These are phyloP conservation scores for Micronycteris hirsuta DNA, from an alignment of 2,113 vertebrate species.

Conservation along the genomic window DNA sequence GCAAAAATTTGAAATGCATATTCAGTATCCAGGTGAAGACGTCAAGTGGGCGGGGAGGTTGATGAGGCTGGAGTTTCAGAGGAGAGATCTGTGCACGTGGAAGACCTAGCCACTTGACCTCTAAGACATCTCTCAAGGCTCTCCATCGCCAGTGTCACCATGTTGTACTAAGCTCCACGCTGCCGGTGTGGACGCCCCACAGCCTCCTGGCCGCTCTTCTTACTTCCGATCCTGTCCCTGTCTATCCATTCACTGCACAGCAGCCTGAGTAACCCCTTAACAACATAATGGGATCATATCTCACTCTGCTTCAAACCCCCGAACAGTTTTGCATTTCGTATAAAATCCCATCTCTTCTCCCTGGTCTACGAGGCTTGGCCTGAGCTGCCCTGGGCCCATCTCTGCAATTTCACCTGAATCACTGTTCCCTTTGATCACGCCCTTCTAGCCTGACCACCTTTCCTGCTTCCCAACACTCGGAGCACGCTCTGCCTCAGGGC, in stretches of 20 bases:
- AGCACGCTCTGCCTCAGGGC: not conserved
- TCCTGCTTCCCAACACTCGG: not conserved
- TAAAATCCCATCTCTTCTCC: not conserved
- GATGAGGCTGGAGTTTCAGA: not conserved
- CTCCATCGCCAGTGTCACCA: not conserved
- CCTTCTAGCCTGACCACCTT: not conserved
- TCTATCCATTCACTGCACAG: not conserved
- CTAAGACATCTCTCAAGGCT: not conserved
- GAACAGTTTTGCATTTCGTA: not conserved
- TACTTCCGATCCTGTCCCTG: not conserved
- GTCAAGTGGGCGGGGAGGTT: not conserved
- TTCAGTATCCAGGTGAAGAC: not conserved
- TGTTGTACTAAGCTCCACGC: not conserved
- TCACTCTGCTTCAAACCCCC: not conserved
- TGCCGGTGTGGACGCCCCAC: not conserved
- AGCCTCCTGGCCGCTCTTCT: not conserved
- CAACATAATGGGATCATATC: not conserved
- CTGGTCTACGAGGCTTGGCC: not conserved
- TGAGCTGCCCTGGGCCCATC: not conserved
- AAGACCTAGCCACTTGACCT: not conserved
- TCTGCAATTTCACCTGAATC: not conserved
- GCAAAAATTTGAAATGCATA: not conserved
- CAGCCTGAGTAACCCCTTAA: not conserved
- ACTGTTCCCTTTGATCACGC: not conserved
- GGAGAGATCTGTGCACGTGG: not conserved